Evolutionary conservation across 2,888 invertebrate species (phyloP).

Genomic region (Caenorhabditis drosophilae): DNA sequence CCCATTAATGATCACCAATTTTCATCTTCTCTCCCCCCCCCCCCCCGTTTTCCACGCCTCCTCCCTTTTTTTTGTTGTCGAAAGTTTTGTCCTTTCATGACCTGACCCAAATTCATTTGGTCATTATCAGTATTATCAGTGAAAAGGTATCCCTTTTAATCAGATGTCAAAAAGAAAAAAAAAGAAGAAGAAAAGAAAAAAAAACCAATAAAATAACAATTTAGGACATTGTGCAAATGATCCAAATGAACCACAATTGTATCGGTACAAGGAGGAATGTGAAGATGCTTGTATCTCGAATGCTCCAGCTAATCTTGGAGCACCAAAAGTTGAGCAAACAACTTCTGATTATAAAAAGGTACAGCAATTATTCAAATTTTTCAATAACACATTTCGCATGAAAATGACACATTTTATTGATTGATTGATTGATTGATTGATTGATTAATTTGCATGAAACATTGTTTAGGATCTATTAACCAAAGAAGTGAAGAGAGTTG

Average conservation of each 20-base stretch:
- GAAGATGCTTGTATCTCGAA: conserved; percentile 63
- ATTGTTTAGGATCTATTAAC: conserved; percentile 17
- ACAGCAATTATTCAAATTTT: too few species aligned
- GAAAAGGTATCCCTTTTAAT: background rate
- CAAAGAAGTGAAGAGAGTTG: conserved; percentile 28
- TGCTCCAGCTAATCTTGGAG: conserved; percentile 41
- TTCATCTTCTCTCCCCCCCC: too few species aligned
- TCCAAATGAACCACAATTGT: conserved; percentile 65
- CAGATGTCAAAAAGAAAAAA: background rate
- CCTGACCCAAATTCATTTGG: background rate
- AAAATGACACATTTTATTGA: too few species aligned
- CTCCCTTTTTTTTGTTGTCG: background rate
- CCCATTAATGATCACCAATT: too few species aligned
- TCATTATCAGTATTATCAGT: too few species aligned
- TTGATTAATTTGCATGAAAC: conserved; percentile 7
- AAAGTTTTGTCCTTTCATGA: background rate
- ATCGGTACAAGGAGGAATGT: conserved; percentile 69
- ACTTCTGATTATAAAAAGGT: conserved; percentile 35
- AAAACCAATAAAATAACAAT: conserved; percentile 6
- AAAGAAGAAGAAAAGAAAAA: background rate
- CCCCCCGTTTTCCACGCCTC: too few species aligned
- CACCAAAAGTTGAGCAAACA: conserved; percentile 31
- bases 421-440: background rate
- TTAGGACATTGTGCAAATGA: conserved; percentile 68
- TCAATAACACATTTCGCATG: too few species aligned